Evolutionary conservation across 1,140 invertebrate genomes (phyloP).

Genomic region (Lucilia cuprina): DNA sequence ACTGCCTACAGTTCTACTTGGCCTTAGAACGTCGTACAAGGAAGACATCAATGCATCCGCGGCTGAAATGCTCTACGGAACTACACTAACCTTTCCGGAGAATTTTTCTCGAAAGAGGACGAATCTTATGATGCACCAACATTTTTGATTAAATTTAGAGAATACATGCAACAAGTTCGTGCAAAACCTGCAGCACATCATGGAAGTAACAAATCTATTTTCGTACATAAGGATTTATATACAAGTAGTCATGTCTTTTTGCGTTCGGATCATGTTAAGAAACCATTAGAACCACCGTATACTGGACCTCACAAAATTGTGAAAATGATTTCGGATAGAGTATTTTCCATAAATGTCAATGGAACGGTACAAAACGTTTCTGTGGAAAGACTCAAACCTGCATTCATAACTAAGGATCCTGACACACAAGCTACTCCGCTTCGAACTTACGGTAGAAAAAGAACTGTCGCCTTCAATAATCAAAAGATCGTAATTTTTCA

Average conservation of each 20-base stretch:
- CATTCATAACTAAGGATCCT: background rate
- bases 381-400: background rate
- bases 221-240: background rate
- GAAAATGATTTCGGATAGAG: background rate
- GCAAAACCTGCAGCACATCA: background rate
- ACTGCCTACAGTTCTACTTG: background rate
- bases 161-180: background rate
- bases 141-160: background rate
- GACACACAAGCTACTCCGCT: too few species aligned
- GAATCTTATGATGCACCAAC: background rate
- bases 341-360: background rate
- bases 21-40: background rate
- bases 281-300: background rate
- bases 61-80: slow-evolving; percentile 22
- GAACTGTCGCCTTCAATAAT: too few species aligned
- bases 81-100: background rate
- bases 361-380: background rate
- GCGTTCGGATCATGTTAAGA: background rate
- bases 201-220: background rate
- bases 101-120: background rate
- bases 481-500: too few species aligned
- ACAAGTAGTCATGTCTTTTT: background rate
- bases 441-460: too few species aligned
- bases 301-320: slow-evolving; percentile 8
- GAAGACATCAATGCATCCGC: background rate